Evolutionary conservation across 1,140 invertebrate genomes (phyloP), one percentile per base, ranked within the genome.

Genomic region (Musca vetustissima): DNA sequence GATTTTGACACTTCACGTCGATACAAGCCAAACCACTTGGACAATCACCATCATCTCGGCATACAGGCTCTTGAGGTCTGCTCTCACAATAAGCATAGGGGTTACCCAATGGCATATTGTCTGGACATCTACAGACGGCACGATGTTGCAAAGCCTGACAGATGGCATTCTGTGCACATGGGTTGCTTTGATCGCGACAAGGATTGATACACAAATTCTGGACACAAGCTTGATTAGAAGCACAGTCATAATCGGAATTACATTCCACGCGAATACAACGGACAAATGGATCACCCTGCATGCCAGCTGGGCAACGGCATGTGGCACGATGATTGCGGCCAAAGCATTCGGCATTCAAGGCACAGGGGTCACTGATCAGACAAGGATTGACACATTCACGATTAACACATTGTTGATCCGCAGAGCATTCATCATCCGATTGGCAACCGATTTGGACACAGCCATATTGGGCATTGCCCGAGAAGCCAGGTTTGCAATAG

Each of bases 381-480:
- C 93, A 95, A 21, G 92, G 91, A 80, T 88, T 92, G 6, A 93
- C 83, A 71, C 92, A 94, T 74, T 92, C 90, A 0, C 88, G 88
- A 73, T 94, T 93, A 74, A 92, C 89, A 72, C 94, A 96, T 66
- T 90, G 90, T 73, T 93, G 89, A 47, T 89, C 88, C 67, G 88
- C 85, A 19, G 86, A 78, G 76, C 94, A 96, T 78, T 95, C 92
- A 64, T 87, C 88, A 76, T 95, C 91, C 11, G 89, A 88, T 78
- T 90, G 88, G 76, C 94, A 96, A 48, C 91, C 91, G 75, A 93
- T 91, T 88, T 92, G 90, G 9, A 86, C 83, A 74, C 93, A 95
- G 59, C 90, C 91, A 67, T 87, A 85, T 83, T 94, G 92, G 17
- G 93, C 91, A 83, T 94, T 93, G 75, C 93, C 93, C 24, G 91